Evolutionary conservation across 2,113 vertebrate genomes (phyloP).

Genomic region (Semnornis frantzii): DNA sequence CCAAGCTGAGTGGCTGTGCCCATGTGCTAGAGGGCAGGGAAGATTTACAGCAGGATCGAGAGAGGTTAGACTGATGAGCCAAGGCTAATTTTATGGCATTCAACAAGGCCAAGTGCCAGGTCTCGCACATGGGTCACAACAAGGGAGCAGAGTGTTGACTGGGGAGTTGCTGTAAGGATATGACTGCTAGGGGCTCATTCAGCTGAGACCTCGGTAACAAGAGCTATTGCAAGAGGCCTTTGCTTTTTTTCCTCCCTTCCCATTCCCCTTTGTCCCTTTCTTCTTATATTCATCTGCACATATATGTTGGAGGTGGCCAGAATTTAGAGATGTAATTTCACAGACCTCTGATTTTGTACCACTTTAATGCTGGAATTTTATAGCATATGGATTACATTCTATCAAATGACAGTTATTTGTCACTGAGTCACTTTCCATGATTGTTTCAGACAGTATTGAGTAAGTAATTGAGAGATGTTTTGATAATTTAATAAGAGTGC

Average conservation of each 20-base stretch:
- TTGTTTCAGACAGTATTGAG: background rate
- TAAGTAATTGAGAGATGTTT: constrained; percentile 14
- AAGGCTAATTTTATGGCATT: too few species aligned
- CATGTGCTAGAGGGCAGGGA: too few species aligned
- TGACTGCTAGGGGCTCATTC: background rate
- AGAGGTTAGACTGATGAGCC: too few species aligned
- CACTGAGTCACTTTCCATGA: background rate
- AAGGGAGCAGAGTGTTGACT: background rate
- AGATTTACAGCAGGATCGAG: too few species aligned
- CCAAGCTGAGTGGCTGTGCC: too few species aligned
- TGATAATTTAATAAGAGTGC: background rate
- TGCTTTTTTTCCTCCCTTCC: too few species aligned
- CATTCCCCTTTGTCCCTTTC: too few species aligned
- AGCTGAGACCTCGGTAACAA: background rate
- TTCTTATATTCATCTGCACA: background rate
- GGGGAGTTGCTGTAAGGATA: background rate
- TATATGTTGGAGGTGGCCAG: background rate
- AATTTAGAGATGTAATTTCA: background rate
- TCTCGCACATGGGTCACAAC: too few species aligned
- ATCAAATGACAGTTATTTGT: background rate
- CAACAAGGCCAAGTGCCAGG: too few species aligned
- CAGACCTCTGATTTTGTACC: background rate
- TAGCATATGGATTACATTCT: background rate
- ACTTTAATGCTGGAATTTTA: background rate
- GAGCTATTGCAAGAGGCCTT: background rate